Evolutionary conservation across 2,113 vertebrate species (phyloP).

Genomic region (Heptranchias perlo): DNA sequence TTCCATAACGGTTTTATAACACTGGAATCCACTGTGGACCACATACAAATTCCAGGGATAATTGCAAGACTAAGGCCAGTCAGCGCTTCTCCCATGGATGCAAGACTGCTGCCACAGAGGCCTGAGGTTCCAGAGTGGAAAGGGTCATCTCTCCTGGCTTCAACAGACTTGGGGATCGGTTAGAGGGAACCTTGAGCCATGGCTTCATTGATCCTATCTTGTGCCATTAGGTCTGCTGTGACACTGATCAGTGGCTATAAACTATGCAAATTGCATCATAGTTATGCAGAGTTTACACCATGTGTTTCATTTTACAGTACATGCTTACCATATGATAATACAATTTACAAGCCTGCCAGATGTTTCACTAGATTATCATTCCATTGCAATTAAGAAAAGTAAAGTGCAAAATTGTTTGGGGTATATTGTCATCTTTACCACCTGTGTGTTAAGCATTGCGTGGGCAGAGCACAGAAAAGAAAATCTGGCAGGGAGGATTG

Average conservation of each 20-base stretch:
- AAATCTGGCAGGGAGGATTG: neutral
- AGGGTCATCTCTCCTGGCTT: neutral
- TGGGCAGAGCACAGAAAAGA: neutral
- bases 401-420: neutral
- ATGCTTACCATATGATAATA: neutral
- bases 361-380: neutral
- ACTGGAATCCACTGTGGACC: neutral
- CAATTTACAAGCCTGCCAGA: neutral
- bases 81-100: neutral
- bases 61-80: neutral
- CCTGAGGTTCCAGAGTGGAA: neutral
- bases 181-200: neutral
- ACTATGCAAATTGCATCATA: neutral
- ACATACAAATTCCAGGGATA: neutral
- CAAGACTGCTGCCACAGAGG: neutral
- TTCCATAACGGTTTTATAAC: neutral
- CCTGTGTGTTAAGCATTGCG: neutral
- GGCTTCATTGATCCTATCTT: neutral
- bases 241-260: neutral
- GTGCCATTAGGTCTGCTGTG: neutral
- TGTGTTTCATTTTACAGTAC: neutral
- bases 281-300: neutral
- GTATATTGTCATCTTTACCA: neutral
- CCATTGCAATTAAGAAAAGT: neutral
- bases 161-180: neutral